These are phyloP conservation scores for Platichthys stellatus DNA, from an alignment of 2,113 vertebrate genomes.

Conservation along the genomic window DNA sequence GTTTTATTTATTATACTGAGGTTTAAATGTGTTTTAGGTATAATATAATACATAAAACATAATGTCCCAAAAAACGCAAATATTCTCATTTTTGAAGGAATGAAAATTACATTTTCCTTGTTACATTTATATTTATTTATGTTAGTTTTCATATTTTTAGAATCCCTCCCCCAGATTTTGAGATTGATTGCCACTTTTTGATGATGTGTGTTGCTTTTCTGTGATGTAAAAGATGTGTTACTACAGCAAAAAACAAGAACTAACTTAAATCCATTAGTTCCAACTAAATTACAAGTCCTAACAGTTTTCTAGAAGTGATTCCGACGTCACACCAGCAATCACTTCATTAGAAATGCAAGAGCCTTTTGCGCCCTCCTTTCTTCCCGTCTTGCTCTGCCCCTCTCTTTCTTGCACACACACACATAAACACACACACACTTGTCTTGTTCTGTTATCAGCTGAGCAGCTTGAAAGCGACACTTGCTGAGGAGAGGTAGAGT, in stretches of 20 bases:
- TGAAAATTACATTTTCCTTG: neutral
- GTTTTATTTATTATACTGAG: too few species aligned
- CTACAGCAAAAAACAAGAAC: too few species aligned
- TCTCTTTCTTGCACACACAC: neutral
- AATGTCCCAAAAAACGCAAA: too few species aligned
- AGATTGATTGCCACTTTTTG: neutral
- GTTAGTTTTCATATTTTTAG: neutral
- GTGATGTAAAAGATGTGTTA: neutral
- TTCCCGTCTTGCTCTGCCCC: neutral
- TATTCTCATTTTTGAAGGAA: neutral
- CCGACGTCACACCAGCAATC: slow-evolving; percentile 47
- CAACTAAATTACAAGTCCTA: neutral
- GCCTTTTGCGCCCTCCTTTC: slow-evolving; percentile 47
- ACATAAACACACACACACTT: neutral
- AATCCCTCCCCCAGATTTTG: too few species aligned
- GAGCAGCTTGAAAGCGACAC: slow-evolving; percentile 60
- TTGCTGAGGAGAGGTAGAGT: slow-evolving; percentile 65
- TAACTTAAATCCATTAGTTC: too few species aligned
- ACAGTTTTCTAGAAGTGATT: slow-evolving; percentile 27
- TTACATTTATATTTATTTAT: neutral
- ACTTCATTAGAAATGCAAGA: slow-evolving; percentile 63
- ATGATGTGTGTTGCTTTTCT: neutral
- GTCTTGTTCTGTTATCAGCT: slow-evolving; percentile 68
- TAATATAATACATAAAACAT: neutral
- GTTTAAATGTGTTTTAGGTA: neutral